Conservation (phyloP, 2,113 vertebrate species). For the Sylvia atricapilla region DNA sequence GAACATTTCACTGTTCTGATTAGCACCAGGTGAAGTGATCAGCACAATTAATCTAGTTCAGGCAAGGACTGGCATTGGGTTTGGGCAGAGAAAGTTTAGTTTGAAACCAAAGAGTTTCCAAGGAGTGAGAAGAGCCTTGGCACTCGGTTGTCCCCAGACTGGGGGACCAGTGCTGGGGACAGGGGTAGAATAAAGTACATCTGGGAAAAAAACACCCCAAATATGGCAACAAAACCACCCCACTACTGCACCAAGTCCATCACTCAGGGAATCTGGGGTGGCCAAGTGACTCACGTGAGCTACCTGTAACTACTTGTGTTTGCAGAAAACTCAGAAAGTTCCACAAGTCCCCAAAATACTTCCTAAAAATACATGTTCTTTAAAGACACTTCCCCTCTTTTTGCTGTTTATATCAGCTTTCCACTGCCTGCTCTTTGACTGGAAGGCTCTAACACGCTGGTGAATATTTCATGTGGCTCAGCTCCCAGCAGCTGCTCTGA, state of each 20-base stretch:
- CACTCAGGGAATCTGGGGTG: background rate
- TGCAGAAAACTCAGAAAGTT: background rate
- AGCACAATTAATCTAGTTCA: slow-evolving; percentile 6
- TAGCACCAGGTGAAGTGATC: slow-evolving; percentile 53
- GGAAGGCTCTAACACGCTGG: fast-evolving
- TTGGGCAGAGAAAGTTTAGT: background rate
- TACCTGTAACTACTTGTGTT: fast-evolving
- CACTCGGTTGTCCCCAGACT: fast-evolving
- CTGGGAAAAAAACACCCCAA: background rate
- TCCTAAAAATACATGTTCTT: background rate
- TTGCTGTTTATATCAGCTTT: background rate
- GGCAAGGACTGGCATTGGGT: background rate
- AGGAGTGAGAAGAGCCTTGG: background rate
- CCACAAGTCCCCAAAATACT: background rate
- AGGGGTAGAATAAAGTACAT: background rate
- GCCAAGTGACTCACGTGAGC: background rate
- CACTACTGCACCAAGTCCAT: background rate
- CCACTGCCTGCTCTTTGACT: background rate
- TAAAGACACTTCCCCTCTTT: background rate
- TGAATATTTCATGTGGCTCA: background rate
- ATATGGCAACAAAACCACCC: too few relatives aligned
- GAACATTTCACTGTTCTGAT: slow-evolving; percentile 34
- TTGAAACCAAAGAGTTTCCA: background rate
- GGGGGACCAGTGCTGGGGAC: background rate
- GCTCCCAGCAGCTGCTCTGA: background rate